phyloP scores from a whole-genome alignment of 2,888 invertebrate species.

The Melanotus villosus region DNA sequence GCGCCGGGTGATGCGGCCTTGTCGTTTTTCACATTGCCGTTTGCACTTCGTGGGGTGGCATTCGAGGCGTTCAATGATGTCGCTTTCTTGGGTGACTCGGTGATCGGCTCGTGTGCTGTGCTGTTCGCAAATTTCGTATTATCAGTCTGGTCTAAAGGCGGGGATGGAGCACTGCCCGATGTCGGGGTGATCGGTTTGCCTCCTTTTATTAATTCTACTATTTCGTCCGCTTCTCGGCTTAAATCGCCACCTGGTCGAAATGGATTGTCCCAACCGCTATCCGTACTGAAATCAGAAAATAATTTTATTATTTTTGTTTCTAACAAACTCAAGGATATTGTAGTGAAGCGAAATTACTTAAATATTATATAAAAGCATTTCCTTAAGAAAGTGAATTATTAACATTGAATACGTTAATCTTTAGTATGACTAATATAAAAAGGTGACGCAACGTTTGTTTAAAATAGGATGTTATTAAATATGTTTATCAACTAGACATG shows the following conservation, averaged over 20 bases:
- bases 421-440: too few relatives aligned
- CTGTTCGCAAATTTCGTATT: conserved; percentile 58
- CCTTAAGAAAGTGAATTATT: too few relatives aligned
- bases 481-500: too few relatives aligned
- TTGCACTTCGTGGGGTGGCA: conserved; percentile 59
- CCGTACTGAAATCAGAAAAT: conserved; percentile 85
- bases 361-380: too few relatives aligned
- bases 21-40: conserved; percentile 65
- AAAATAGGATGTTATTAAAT: too few relatives aligned
- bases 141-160: conserved; percentile 70
- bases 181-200: conserved; percentile 89
- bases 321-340: too few relatives aligned
- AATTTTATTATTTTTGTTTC: too few relatives aligned
- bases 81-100: conserved; percentile 66
- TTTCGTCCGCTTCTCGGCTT: conserved; percentile 95
- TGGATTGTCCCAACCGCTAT: conserved; percentile 97
- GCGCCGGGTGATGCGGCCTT: conserved; percentile 69
- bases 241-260: conserved; percentile 97
- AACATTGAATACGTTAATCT: too few relatives aligned
- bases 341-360: too few relatives aligned
- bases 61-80: conserved; percentile 45
- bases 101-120: conserved; percentile 56
- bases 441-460: too few relatives aligned
- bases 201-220: conserved; percentile 94
- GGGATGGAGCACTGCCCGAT: conserved; percentile 72